A percentile compares a stretch with the other conserved stretches of the same genome.
phyloP scores from a whole-genome alignment of 2,113 vertebrate genomes.

The Macquaria ambigua region DNA sequence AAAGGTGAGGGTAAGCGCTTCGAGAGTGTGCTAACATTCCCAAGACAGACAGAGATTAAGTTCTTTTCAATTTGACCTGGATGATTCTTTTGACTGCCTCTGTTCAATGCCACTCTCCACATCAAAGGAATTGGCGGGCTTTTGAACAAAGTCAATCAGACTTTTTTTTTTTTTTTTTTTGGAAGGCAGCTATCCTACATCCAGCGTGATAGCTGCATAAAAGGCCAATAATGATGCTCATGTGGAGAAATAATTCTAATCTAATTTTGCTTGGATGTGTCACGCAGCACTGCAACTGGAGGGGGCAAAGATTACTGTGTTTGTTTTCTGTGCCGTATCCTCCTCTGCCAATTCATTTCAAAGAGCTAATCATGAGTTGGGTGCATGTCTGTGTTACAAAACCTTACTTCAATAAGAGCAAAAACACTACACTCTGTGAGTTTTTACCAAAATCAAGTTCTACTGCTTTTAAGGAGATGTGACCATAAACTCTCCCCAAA shows the following conservation, averaged over 20 bases:
- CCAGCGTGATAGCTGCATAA: constrained; percentile 30
- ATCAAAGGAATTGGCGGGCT: constrained; percentile 76
- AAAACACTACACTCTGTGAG: background rate
- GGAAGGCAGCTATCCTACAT: constrained; percentile 60
- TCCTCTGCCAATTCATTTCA: constrained; percentile 33
- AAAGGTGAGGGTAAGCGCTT: constrained; percentile 47
- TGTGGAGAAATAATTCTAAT: constrained; percentile 47
- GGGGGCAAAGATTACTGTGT: constrained; percentile 45
- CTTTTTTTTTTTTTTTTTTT: constrained; percentile 32
- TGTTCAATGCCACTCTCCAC: constrained; percentile 63
- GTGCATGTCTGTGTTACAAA: constrained; percentile 13
- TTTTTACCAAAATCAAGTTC: background rate
- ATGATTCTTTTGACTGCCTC: constrained; percentile 55
- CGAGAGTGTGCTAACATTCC: constrained; percentile 34
- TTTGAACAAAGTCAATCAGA: constrained; percentile 76
- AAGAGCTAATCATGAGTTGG: constrained; percentile 35
- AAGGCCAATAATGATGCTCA: constrained; percentile 44
- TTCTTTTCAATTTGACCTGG: constrained; percentile 63
- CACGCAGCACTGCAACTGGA: constrained; percentile 12
- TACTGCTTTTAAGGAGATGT: background rate
- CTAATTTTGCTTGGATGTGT: constrained; percentile 50
- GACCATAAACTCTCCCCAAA: constrained; percentile 7
- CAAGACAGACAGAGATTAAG: constrained; percentile 62
- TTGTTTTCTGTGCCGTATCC: constrained; percentile 40
- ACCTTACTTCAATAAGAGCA: background rate